Percentiles rank a stretch among this genome's conserved stretches.
These are phyloP conservation scores for Patiria pectinifera DNA, from an alignment of 53 echinoderm and acorn worm genomes.

Conservation along the genomic window DNA sequence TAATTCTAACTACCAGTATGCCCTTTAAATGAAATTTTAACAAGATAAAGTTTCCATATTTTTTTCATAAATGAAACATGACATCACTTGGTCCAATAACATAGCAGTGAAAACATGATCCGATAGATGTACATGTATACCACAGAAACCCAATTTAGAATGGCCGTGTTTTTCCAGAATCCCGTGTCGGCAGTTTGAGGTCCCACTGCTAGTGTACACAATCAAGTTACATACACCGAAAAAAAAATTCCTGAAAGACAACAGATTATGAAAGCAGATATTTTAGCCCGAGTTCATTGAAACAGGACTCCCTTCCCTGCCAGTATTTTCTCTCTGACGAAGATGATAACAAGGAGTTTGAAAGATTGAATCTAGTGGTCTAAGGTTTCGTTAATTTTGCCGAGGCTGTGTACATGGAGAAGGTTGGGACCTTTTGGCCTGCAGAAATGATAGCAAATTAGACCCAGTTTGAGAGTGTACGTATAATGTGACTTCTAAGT, in stretches of 20 bases:
- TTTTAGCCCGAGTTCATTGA: not conserved
- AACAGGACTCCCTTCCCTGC: not conserved
- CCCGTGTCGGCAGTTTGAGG: not conserved
- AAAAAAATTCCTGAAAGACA: not conserved
- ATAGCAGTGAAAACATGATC: not conserved
- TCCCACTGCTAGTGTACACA: not conserved
- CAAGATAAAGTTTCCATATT: not conserved
- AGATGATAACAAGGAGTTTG: not conserved
- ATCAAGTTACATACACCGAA: not conserved
- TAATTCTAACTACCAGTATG: no score
- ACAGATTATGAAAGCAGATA: conserved; percentile 5
- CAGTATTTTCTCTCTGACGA: not conserved
- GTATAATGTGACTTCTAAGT: not conserved
- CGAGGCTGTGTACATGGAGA: not conserved
- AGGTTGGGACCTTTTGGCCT: not conserved
- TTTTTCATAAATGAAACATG: not conserved
- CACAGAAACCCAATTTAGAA: not conserved
- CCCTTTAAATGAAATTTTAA: no score
- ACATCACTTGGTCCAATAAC: not conserved
- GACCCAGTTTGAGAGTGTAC: not conserved
- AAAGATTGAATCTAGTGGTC: conserved; percentile 1
- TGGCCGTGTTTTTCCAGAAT: not conserved
- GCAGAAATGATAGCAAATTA: conserved; percentile 11
- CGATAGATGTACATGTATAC: not conserved
- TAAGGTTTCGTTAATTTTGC: conserved; percentile 19